Evolutionary conservation across 2,797 vertebrate genomes (phyloP).

Genomic region (Triplophysa yarkandensis): DNA sequence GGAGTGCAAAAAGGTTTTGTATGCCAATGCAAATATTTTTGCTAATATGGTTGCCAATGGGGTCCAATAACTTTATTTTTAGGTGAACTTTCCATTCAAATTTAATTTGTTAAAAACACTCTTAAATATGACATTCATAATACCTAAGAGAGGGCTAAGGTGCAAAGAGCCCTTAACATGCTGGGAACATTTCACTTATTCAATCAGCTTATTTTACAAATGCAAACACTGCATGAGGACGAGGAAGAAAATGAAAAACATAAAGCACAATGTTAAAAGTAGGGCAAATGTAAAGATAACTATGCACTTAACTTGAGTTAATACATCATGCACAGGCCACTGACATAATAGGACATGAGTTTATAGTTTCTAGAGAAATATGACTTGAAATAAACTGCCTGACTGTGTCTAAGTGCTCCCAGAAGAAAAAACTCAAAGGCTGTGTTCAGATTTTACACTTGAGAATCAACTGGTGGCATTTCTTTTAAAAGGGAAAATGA

Average conservation of each 20-base stretch:
- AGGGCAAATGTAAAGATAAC: constrained; percentile 41
- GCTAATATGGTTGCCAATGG: too few species aligned
- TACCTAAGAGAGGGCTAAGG: constrained; percentile 48
- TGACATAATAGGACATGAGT: constrained; percentile 28
- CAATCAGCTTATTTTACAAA: constrained; percentile 51
- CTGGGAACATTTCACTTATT: constrained; percentile 48
- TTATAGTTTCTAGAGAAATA: constrained; percentile 18
- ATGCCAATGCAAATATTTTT: too few species aligned
- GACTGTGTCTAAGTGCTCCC: neutral
- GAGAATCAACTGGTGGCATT: too few species aligned
- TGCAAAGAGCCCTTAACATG: constrained; percentile 47
- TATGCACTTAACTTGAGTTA: constrained; percentile 22
- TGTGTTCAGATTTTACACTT: neutral
- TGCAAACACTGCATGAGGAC: constrained; percentile 31
- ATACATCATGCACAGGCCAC: constrained; percentile 25
- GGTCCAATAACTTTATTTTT: too few species aligned
- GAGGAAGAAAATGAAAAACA: constrained; percentile 28
- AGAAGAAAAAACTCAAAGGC: neutral
- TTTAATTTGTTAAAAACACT: constrained; percentile 32
- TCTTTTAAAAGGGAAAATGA: neutral
- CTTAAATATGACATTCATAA: constrained; percentile 51
- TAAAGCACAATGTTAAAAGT: constrained; percentile 44
- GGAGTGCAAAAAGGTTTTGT: too few species aligned
- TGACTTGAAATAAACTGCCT: neutral
- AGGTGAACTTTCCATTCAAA: too few species aligned